Base-by-base conservation (phyloP, 2,113 vertebrate genomes). In the Microcebus lehilahytsara region DNA sequence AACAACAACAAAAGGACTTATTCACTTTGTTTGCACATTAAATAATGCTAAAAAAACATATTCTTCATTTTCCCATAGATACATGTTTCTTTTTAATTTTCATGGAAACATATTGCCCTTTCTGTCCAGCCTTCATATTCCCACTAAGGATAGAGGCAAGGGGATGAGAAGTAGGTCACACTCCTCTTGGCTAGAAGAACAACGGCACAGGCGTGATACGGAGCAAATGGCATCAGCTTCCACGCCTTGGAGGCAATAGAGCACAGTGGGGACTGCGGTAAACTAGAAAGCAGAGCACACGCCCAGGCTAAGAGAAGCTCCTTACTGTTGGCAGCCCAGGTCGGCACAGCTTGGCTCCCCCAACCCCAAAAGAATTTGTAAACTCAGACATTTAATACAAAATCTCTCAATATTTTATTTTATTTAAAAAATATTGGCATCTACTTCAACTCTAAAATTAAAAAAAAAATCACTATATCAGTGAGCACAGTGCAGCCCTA, bases 41-140 rank as follows among this genome's bases (percentile, higher is more conserved):
- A 75, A 37, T 71, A 12, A 12, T 51, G 17, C 60, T 53, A 64
- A n/a, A 25, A 30, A 62, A 20, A 19, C 1, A 53, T 34, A 56
- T 25, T 81, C 37, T 84, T 67, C 5, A 13, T 30, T 16, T 86
- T 34, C 81, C 89, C 23, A 6, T 32, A 60, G 58, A 71, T n/a
- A 79, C 5, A 3, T 53, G 2, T 51, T 53, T 58, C 14, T 46
- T n/a, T 90, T 62, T 72, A 32, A n/a, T 67, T 89, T 71, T 40
- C 49, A 30, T 22, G 22, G 30, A 58, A 87, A 77, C 32, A 80
- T 14, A 77, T 13, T 20, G 9, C 5, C 66, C 19, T 71, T 17
- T 74, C 46, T 79, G 27, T 83, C 56, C 20, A 23, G n/a, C 51
- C 75, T 85, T 88, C 42, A 66, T 86, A 34, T 86, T 75, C 20